Base-by-base conservation (phyloP, 2,113 vertebrate genomes). In the Corvus moneduloides region DNA sequence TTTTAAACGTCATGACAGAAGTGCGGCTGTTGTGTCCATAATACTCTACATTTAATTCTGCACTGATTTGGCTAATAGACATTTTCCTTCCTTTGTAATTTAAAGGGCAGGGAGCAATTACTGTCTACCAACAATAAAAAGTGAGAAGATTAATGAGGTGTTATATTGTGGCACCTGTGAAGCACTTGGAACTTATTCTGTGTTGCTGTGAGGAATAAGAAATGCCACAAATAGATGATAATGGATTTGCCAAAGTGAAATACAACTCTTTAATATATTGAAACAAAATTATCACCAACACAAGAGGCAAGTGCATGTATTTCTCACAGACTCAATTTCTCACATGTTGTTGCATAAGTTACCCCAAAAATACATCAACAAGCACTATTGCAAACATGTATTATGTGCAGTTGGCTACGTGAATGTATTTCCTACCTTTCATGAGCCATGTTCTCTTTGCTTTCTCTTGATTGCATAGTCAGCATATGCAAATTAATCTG, bases 61-160 rank as follows among this genome's bases (percentile, higher is more conserved):
- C 1, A 2, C 88, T 83, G 33, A 84, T 90, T 78, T 94, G 41
- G 56, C 41, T 87, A 82, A 85, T 85, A 71, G 58, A 59, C 20
- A n/a, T 89, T 87, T 93, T 49, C 71, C 41, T 83, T 87, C 58
- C 58, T 76, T 84, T 54, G 44, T 78, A 78, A 68, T 91, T 95
- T 66, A 46, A 58, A 89, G 30, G 71, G n/a, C 71, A 94, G 87
- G 54, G 62, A 93, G 16, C 44, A 93, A 90, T 89, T 95, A 61
- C 74, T 73, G 54, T 64, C 84, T 81, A 83, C 26, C 18, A 54
- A 87, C 58, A 95, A 87, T 84, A 87, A 89, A 89, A 87, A 87
- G 66, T 73, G n/a, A 78, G 72, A 77, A 84, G 84, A 89, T 85
- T 91, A 94, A 82, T 91, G 81, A 73, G 39, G 26, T 93, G 39